Conservation (phyloP, 2,797 vertebrate genomes). For the Carcharodon carcharias region DNA sequence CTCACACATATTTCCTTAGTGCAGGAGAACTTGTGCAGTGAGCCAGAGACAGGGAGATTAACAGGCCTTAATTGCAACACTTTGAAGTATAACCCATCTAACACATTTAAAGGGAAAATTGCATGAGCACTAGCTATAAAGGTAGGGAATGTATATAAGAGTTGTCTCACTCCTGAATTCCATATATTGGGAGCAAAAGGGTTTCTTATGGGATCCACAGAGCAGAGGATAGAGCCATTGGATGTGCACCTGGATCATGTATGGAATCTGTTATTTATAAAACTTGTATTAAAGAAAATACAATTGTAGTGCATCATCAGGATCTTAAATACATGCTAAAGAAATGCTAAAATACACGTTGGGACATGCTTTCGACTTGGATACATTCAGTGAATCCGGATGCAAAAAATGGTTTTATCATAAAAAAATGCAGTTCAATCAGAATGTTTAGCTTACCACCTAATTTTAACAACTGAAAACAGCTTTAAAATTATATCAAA, state of each 20-base stretch:
- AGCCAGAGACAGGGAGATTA: neutral
- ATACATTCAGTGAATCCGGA: neutral
- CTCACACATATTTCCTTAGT: neutral
- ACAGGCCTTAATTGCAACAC: neutral
- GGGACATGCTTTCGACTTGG: neutral
- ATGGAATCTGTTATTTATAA: neutral
- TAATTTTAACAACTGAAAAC: neutral
- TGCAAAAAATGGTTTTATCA: neutral
- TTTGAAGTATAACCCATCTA: neutral
- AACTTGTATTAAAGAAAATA: neutral
- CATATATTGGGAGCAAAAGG: neutral
- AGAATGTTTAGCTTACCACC: neutral
- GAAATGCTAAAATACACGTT: neutral
- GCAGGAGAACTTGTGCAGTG: neutral
- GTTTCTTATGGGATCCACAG: neutral
- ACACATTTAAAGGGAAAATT: neutral
- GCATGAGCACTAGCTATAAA: neutral
- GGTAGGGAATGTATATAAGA: neutral
- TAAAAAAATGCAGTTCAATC: neutral
- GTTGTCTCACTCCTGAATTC: neutral
- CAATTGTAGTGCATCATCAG: neutral
- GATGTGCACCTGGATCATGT: neutral
- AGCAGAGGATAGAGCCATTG: neutral
- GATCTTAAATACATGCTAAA: neutral
- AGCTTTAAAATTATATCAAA: neutral